These are phyloP conservation scores for Dugesia japonica DNA, from an alignment of 2,888 invertebrate species.

Conservation along the genomic window DNA sequence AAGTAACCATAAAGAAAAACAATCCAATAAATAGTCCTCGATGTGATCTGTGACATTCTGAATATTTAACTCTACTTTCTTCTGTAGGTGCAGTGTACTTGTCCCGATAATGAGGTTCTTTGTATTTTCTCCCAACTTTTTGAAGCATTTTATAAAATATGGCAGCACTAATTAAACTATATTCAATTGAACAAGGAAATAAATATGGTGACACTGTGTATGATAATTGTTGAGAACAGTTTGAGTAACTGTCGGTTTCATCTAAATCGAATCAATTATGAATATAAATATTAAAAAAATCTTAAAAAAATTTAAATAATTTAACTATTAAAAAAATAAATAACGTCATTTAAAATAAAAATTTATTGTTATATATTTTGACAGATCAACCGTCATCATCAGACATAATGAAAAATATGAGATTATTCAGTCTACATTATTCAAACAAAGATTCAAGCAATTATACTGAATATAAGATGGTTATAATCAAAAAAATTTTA, in stretches of 20 bases:
- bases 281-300: no score
- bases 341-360: no score
- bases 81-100: not conserved
- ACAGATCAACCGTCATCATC: no score
- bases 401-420: no score
- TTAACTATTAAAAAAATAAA: no score
- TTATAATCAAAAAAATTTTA: no score
- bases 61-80: not conserved
- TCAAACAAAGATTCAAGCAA: no score
- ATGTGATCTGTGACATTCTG: constrained; percentile 33
- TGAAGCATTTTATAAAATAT: constrained; percentile 35
- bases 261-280: no score
- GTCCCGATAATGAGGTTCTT: not conserved
- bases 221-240: constrained; percentile 26
- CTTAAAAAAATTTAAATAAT: no score
- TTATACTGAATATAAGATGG: no score
- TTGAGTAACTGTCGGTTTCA: not conserved
- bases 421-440: no score
- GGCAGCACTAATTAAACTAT: constrained; percentile 35
- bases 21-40: constrained; percentile 33
- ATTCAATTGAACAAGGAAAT: constrained; percentile 35
- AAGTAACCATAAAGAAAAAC: constrained; percentile 29
- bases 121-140: constrained; percentile 25
- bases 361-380: no score
- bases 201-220: constrained; percentile 32